phyloP scores from a whole-genome alignment of 2,113 vertebrate genomes.

The Marcusenius ussheri region DNA sequence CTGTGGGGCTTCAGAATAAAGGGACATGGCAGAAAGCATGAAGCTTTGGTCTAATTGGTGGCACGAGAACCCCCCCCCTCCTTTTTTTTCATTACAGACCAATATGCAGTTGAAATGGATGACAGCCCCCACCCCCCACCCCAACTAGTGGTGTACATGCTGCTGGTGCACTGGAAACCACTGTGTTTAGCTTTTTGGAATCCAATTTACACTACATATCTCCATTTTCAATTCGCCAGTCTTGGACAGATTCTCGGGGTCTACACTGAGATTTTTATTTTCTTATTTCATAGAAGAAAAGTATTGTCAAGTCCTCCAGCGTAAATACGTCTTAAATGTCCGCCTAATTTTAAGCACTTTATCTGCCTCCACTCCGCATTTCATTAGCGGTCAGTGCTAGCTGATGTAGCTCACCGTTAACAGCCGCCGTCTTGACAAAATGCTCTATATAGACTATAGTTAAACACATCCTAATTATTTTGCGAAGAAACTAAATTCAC shows the following conservation, averaged over 20 bases:
- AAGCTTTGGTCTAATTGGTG: constrained; percentile 17
- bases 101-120: not conserved
- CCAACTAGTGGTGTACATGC: not conserved
- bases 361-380: not conserved
- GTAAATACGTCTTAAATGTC: not conserved
- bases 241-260: not conserved
- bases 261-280: not conserved
- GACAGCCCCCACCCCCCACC: not conserved
- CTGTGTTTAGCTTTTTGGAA: not conserved
- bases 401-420: not conserved
- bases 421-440: not conserved
- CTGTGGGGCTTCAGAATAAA: not conserved
- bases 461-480: not conserved
- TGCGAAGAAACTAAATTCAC: not conserved
- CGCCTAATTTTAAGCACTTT: not conserved
- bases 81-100: constrained; percentile 16
- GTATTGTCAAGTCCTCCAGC: no score
- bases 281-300: no score
- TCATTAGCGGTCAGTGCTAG: not conserved
- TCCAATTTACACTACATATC: not conserved
- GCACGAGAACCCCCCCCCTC: constrained; percentile 11
- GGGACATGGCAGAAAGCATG: constrained; percentile 20
- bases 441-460: not conserved
- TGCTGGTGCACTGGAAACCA: not conserved
- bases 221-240: not conserved